A percentile compares a stretch with the other conserved stretches of the same genome.
phyloP scores from a whole-genome alignment of 1,140 invertebrate genomes.

The Hydropsyche tenuis region DNA sequence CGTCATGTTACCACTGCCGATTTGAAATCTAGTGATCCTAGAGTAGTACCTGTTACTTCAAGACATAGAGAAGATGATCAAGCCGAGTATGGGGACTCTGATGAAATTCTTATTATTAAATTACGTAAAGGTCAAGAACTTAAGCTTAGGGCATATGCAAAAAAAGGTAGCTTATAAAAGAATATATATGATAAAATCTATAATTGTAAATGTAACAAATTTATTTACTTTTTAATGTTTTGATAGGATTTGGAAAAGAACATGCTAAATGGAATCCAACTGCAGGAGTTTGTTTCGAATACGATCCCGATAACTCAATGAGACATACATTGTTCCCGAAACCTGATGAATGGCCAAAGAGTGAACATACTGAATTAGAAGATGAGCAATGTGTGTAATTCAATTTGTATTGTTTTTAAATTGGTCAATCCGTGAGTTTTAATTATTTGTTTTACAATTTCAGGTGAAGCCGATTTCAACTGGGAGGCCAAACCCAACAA shows the following conservation, averaged over 20 bases:
- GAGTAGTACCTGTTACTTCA: conserved; percentile 92
- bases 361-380: conserved; percentile 92
- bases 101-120: conserved; percentile 98
- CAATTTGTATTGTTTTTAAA: neutral
- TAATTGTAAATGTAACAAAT: no score
- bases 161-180: conserved; percentile 67
- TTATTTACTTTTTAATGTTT: conserved; percentile 2
- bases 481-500: conserved; percentile 95
- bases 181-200: no score
- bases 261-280: conserved; percentile 99
- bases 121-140: conserved; percentile 97
- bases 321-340: conserved; percentile 96
- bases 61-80: conserved; percentile 89
- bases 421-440: neutral
- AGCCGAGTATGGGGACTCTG: conserved; percentile 90
- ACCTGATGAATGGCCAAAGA: conserved; percentile 99
- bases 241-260: conserved; percentile 93
- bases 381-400: conserved; percentile 84
- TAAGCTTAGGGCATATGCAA: conserved; percentile 94
- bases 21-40: conserved; percentile 87
- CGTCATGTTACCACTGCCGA: conserved; percentile 96
- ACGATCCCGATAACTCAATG: conserved; percentile 98
- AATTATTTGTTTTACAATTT: conserved; percentile 51
- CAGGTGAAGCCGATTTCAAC: conserved; percentile 90
- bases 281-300: conserved; percentile 97